Base-by-base conservation (phyloP, 2,797 vertebrate genomes). In the Amniataba percoides region DNA sequence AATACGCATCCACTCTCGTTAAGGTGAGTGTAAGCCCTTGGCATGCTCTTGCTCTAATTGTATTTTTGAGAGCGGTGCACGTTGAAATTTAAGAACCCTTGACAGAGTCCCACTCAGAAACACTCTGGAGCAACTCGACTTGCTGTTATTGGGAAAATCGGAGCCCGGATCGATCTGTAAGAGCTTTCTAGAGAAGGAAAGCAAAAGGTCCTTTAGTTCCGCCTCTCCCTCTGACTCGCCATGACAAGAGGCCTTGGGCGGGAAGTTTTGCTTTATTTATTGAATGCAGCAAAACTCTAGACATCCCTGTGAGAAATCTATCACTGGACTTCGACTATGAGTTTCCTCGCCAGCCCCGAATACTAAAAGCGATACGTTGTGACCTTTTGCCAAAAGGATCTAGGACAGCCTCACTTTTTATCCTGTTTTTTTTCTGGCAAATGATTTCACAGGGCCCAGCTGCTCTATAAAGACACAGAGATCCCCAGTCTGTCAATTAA, bases 401-500 rank as follows among this genome's bases (percentile, higher is more conserved):
- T 80, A 65, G 60, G 77, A 76, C 72, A 62, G 59, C 42, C 43
- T 52, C 23, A 2, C 11, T 18, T 49, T 36, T 0, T 15, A 31
- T 31, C 27, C 27, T 5, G 27, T 5, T 31, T 31, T 7, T 15
- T 46, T 48, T 76, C 82, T 70, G 52, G 15, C 57, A 78, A 87
- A 87, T 89, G 9, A 77, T 82, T 84, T 84, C 46, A 70, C 61
- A 71, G 80, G 34, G 71, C 68, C 76, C 87, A 82, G 83, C 87
- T 83, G 89, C 68, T 81, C 62, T 64, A n/a, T n/a, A 71, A 73
- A 58, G 75, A 80, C 88, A 74, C 78, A 40, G 13, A 71, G 65
- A 83, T 89, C 82, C 78, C 81, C 53, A 58, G 55, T 78, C 88
- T 88, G 87, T 90, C 92, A 91, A 91, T 93, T 93, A 91, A 71